phyloP scores from a whole-genome alignment of 2,113 vertebrate genomes.

The Recurvirostra avosetta region DNA sequence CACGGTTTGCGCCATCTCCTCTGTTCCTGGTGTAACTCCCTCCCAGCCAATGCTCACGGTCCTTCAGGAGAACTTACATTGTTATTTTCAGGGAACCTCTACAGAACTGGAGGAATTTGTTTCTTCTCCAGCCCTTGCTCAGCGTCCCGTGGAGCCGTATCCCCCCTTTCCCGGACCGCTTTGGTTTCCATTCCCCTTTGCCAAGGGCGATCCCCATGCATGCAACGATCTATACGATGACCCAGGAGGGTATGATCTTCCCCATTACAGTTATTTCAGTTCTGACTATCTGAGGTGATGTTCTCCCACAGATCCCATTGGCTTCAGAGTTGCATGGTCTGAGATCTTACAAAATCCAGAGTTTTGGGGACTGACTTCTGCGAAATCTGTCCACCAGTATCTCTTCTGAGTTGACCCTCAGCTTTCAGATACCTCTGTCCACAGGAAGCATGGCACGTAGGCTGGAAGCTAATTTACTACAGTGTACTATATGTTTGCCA shows the following conservation, averaged over 20 bases:
- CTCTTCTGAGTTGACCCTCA: not conserved
- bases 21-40: not conserved
- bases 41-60: not conserved
- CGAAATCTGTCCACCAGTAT: not conserved
- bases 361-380: not conserved
- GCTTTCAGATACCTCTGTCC: not conserved
- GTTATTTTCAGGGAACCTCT: not conserved
- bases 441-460: rapidly evolving
- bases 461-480: not conserved
- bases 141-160: not conserved
- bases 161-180: not conserved
- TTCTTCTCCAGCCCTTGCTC: not conserved
- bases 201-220: not conserved
- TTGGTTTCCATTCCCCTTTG: not conserved
- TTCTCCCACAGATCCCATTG: not conserved
- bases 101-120: not conserved
- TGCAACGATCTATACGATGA: rapidly evolving
- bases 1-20: not conserved
- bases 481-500: not conserved
- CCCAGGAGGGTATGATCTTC: not conserved
- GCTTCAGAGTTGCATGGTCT: not conserved
- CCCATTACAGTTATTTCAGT: not conserved
- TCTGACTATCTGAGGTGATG: not conserved
- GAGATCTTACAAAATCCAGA: not conserved
- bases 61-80: not conserved